Percentiles rank a stretch among this genome's conserved stretches.
Conservation (phyloP, 2,888 invertebrate genomes). For the Helobdella robusta region DNA sequence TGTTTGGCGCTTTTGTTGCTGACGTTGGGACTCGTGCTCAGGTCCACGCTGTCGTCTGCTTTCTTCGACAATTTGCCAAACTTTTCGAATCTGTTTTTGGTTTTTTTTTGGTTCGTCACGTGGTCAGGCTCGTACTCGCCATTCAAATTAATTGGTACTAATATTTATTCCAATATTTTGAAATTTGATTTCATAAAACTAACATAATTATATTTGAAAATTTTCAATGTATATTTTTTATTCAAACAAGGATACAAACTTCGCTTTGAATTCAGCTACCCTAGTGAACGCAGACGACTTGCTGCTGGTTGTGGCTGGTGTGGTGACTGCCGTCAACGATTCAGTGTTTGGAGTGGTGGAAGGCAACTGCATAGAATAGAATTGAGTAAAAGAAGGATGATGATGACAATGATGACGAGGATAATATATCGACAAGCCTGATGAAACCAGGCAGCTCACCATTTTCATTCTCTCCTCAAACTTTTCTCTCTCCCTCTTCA, state of each 20-base stretch:
- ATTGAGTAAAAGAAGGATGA: no score
- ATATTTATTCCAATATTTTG: no score
- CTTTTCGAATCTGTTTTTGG: conserved; percentile 23
- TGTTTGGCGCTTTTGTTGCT: no score
- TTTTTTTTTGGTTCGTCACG: no score
- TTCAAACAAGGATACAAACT: neutral
- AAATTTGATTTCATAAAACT: no score
- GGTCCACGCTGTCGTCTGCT: neutral
- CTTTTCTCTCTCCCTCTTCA: conserved; percentile 38
- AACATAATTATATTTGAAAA: neutral
- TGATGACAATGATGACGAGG: no score
- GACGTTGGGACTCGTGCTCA: neutral
- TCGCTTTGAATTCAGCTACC: conserved; percentile 28
- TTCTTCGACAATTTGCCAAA: conserved; percentile 9
- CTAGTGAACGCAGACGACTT: conserved; percentile 18
- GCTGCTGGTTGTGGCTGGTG: neutral
- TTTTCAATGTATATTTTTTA: neutral
- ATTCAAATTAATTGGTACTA: no score
- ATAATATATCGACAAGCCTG: no score
- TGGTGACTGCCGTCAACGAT: neutral
- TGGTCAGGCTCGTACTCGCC: no score
- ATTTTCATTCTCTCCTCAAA: conserved; percentile 30
- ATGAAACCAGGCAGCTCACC: conserved; percentile 20
- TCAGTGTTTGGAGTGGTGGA: no score
- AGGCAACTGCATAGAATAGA: no score